Evolutionary conservation across 2,888 invertebrate genomes (phyloP), one percentile per base, ranked within the genome.

Genomic region (Pristionchus maxplancki): DNA sequence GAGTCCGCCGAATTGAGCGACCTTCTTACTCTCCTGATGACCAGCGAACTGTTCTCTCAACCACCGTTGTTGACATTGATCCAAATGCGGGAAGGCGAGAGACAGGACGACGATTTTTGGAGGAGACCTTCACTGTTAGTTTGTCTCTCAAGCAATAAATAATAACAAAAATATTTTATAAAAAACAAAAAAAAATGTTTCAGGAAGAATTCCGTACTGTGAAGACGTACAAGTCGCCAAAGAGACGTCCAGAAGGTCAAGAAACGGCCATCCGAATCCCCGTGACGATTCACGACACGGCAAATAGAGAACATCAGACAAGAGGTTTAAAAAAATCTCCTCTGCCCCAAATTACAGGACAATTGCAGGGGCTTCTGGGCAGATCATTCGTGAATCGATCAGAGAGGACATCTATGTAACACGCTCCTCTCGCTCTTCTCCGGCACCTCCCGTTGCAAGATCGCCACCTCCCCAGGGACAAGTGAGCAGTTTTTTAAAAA

Each of bases 31-130:
- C 90, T 5, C 91, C 91, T 28, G 88, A 89, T 31, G 89, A 89
- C 24, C 87, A 90, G 53, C 53, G 89, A 11, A 89, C 89, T 17
- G 90, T 91, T 28, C 89, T 91, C n/a, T 89, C 91, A 28, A 91
- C 92, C 24, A 92, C 92, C 5, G 89, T 92, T 78, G 92, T 92
- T 67, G 92, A 92, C 88, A 92, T 92, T 87, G 92, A 92, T 64
- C 91, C 91, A n/a, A 89, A 89, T 17, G 64, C 87, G 13, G 90
- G 83, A 74, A 87, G 90, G 40, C 17, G 88, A 87, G 82, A 83
- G 53, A 20, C 9, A n/a, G 85, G 85, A 64, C 71, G 71, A 24
- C 20, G 67, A 71, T 48, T 64, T n/a, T 17, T 87, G 50, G 86
- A 87, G 34, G 86, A 87, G 34, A 87, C 67, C 8, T 87, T 87